These are phyloP conservation scores for Phrynosoma platyrhinos DNA, from an alignment of 2,113 vertebrate species.

Conservation along the genomic window DNA sequence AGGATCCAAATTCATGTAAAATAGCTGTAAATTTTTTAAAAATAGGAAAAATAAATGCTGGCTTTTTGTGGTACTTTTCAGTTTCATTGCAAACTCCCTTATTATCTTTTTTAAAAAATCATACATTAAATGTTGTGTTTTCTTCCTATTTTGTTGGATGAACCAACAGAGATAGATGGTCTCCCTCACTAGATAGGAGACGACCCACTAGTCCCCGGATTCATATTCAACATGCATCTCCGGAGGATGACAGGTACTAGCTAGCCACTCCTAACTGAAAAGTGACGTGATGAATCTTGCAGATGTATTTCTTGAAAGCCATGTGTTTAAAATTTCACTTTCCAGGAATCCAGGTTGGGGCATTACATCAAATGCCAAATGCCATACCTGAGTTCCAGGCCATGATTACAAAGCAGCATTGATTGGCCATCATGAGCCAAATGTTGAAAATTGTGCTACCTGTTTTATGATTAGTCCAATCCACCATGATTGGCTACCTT, in stretches of 20 bases:
- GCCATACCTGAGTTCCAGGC: conserved; percentile 21
- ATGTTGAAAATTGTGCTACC: neutral
- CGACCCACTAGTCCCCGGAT: conserved; percentile 97
- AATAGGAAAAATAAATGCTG: conserved; percentile 22
- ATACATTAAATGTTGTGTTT: conserved; percentile 81
- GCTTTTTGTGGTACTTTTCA: conserved; percentile 76
- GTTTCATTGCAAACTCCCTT: conserved; percentile 61
- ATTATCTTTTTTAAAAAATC: conserved; percentile 41
- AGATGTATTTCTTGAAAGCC: conserved; percentile 23
- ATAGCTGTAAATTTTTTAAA: conserved; percentile 27
- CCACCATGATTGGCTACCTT: too few relatives aligned
- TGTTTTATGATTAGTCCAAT: neutral
- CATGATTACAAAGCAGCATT: conserved; percentile 62
- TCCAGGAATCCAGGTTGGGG: conserved; percentile 48
- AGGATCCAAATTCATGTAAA: neutral
- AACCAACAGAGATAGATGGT: conserved; percentile 86
- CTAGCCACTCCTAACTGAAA: conserved; percentile 77
- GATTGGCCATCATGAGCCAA: conserved; percentile 12
- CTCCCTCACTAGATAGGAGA: conserved; percentile 94
- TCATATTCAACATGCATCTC: conserved; percentile 97
- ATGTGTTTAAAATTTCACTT: conserved; percentile 14
- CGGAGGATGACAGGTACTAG: conserved; percentile 97
- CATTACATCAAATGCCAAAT: conserved; percentile 30
- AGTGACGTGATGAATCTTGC: conserved; percentile 66
- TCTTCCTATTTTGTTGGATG: conserved; percentile 83